phyloP scores from a whole-genome alignment of 2,888 invertebrate species.

The Ochropacha duplaris region DNA sequence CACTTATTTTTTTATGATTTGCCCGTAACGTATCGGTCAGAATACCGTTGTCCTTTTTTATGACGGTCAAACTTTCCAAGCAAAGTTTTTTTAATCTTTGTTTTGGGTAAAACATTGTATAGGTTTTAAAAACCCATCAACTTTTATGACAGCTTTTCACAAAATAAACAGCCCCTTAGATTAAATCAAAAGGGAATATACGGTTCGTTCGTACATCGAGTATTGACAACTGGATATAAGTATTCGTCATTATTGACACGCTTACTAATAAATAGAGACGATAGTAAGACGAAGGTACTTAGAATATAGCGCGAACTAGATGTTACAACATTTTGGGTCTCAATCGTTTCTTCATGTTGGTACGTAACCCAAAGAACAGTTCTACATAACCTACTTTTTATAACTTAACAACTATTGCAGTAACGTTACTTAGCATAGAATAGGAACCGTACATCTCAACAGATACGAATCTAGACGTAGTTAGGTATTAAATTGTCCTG shows the following conservation, averaged over 20 bases:
- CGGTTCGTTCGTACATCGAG: no score
- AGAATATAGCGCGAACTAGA: no score
- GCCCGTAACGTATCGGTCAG: conserved; percentile 43
- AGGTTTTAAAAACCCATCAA: conserved; percentile 14
- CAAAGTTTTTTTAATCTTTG: conserved; percentile 39
- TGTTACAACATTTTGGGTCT: no score
- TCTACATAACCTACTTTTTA: background rate
- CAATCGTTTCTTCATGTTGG: background rate
- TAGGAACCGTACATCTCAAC: conserved; percentile 26
- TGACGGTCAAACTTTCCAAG: conserved; percentile 44
- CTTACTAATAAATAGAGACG: no score
- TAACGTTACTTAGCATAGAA: conserved; percentile 7
- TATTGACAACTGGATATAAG: no score
- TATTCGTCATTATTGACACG: no score
- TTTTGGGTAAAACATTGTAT: conserved; percentile 38
- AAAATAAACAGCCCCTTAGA: no score
- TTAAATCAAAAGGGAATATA: no score
- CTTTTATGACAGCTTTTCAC: background rate
- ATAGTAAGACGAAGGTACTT: no score
- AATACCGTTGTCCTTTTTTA: conserved; percentile 33
- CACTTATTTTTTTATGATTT: conserved; percentile 52
- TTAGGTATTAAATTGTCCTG: conserved; percentile 74
- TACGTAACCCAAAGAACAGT: background rate
- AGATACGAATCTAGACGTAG: conserved; percentile 68
- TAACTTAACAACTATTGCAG: background rate